phyloP scores from a whole-genome alignment of 2,113 vertebrate species.

The Scopus umbretta region DNA sequence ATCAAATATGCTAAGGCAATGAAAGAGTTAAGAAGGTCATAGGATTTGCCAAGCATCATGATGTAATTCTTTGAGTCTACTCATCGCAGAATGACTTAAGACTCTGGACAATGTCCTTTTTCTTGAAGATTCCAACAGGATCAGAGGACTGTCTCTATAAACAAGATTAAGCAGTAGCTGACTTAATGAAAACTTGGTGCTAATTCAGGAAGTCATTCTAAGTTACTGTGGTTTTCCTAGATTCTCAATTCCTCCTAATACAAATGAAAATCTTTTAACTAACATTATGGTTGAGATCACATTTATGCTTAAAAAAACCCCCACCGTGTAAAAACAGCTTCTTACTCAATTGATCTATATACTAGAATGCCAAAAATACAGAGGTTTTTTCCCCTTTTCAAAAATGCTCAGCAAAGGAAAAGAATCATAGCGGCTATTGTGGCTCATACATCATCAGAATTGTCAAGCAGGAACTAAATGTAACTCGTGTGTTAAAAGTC shows the following conservation, averaged over 20 bases:
- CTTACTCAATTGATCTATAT: neutral
- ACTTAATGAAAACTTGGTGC: neutral
- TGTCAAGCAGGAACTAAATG: neutral
- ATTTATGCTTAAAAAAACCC: neutral
- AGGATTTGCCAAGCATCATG: neutral
- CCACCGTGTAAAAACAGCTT: neutral
- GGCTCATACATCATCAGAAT: neutral
- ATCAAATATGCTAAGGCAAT: neutral
- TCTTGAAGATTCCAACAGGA: neutral
- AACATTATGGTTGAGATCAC: neutral
- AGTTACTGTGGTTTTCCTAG: neutral
- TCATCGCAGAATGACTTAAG: neutral
- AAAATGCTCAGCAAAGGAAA: neutral
- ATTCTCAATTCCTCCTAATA: neutral
- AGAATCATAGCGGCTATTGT: neutral
- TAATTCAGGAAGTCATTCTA: neutral
- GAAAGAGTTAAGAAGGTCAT: slow-evolving; percentile 24
- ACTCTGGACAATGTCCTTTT: neutral
- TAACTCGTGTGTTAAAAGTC: neutral
- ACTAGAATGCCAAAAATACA: neutral
- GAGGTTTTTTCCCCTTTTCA: neutral
- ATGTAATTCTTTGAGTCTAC: neutral
- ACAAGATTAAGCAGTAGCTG: neutral
- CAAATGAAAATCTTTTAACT: neutral
- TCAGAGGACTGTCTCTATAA: neutral